Conservation (phyloP, 1,140 invertebrate genomes). For the Drosophila saltans region DNA sequence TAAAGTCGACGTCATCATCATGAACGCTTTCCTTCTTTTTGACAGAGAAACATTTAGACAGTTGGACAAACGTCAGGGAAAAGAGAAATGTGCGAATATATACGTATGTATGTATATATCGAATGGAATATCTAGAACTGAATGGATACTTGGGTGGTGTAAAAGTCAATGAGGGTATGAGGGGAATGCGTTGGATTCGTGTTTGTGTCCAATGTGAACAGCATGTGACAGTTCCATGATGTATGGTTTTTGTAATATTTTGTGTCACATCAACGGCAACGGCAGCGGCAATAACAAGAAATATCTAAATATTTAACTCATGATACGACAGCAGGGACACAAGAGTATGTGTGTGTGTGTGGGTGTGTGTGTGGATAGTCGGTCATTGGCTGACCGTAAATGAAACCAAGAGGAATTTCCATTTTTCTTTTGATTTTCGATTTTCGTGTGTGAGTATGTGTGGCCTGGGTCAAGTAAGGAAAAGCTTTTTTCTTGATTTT, state of each 20-base stretch:
- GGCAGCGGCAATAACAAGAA: slow-evolving; percentile 34
- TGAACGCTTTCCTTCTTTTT: slow-evolving; percentile 50
- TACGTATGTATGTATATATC: background rate
- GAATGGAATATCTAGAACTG: background rate
- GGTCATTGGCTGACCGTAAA: slow-evolving; percentile 34
- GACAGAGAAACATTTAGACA: slow-evolving; percentile 29
- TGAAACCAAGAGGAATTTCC: background rate
- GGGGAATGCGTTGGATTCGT: background rate
- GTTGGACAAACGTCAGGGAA: slow-evolving; percentile 1
- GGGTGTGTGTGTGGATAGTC: background rate
- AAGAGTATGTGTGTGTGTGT: background rate
- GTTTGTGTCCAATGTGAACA: slow-evolving; percentile 7
- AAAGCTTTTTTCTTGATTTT: background rate
- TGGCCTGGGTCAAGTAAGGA: background rate
- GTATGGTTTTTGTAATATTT: slow-evolving; percentile 77
- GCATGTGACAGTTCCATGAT: slow-evolving; percentile 62
- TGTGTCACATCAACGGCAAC: slow-evolving; percentile 71
- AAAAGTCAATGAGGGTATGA: background rate
- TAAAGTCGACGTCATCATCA: slow-evolving; percentile 29
- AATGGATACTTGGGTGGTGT: background rate
- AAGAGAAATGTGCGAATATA: background rate
- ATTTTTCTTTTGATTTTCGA: background rate
- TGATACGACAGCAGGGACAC: slow-evolving; percentile 31
- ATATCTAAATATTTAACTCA: slow-evolving; percentile 72
- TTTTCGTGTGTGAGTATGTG: too few relatives aligned